Evolutionary conservation across 2,113 vertebrate genomes (phyloP).

Genomic region (Poeciliopsis retropinna): DNA sequence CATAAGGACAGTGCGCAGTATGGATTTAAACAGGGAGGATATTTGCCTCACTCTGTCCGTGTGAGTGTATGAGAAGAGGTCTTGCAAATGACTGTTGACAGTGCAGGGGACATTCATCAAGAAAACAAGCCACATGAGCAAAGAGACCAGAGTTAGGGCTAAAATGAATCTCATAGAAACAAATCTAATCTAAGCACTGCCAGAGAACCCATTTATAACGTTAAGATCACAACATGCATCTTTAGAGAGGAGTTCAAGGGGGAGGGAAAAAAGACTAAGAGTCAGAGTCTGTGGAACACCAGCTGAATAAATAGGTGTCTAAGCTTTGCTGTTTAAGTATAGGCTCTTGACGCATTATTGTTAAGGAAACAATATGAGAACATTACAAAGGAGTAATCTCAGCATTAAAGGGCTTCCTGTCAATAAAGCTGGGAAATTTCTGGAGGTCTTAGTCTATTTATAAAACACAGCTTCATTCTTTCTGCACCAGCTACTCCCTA

Average conservation of each 20-base stretch:
- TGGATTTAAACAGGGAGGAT: conserved; percentile 38
- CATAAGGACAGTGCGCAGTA: conserved; percentile 3
- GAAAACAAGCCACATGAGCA: conserved; percentile 71
- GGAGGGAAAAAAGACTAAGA: background rate
- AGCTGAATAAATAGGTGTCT: conserved; percentile 52
- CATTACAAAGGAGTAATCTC: conserved; percentile 31
- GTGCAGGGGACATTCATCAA: conserved; percentile 72
- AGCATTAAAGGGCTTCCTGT: conserved; percentile 23
- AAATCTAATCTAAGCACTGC: conserved; percentile 72
- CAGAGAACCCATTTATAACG: conserved; percentile 73
- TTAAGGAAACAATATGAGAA: background rate
- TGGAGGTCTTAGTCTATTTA: conserved; percentile 39
- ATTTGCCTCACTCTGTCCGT: conserved; percentile 35
- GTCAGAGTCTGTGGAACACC: conserved; percentile 19
- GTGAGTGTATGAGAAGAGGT: conserved; percentile 67
- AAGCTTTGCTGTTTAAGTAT: conserved; percentile 31
- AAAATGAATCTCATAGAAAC: conserved; percentile 71
- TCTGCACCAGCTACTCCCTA: conserved; percentile 32
- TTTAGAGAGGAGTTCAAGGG: conserved; percentile 36
- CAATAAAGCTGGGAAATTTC: conserved; percentile 15
- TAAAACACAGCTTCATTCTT: conserved; percentile 22
- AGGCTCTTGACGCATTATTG: conserved; percentile 37
- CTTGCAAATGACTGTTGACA: conserved; percentile 76
- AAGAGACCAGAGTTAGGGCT: conserved; percentile 63
- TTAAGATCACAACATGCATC: conserved; percentile 67